These are phyloP conservation scores for Lateolabrax maculatus DNA, from an alignment of 2,797 vertebrate species.

Conservation along the genomic window DNA sequence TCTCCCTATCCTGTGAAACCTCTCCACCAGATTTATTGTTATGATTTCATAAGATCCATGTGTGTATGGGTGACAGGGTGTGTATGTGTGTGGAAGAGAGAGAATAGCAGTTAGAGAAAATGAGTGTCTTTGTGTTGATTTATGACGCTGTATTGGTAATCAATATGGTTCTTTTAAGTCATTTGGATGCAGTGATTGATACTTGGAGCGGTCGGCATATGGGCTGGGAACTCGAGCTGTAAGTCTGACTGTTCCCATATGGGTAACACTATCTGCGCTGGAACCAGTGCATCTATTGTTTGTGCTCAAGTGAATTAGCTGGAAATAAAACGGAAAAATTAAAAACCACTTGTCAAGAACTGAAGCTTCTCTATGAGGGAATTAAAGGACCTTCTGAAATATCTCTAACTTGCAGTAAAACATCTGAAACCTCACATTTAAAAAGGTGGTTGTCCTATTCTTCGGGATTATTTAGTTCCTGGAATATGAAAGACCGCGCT, in stretches of 20 bases:
- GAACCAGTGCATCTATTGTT: conserved; percentile 74
- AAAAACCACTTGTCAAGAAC: conserved; percentile 39
- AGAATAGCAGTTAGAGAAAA: conserved; percentile 33
- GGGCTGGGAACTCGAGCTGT: conserved; percentile 75
- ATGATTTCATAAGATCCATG: conserved; percentile 36
- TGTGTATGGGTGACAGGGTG: conserved; percentile 13
- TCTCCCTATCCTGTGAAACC: conserved; percentile 31
- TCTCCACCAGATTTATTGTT: conserved; percentile 56
- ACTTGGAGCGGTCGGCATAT: conserved; percentile 77
- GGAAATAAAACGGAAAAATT: conserved; percentile 64
- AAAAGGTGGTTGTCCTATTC: conserved; percentile 10
- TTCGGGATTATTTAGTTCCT: conserved; percentile 15
- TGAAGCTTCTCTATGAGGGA: not conserved
- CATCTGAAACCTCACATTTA: conserved; percentile 15
- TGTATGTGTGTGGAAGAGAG: conserved; percentile 20
- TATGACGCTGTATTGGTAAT: conserved; percentile 82
- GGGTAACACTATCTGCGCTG: conserved; percentile 75
- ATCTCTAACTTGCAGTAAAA: not conserved
- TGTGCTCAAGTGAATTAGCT: conserved; percentile 76
- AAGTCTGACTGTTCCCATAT: conserved; percentile 75
- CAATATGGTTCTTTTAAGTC: conserved; percentile 81
- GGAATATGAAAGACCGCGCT: conserved; percentile 19
- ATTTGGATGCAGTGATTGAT: conserved; percentile 82
- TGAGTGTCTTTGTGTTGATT: conserved; percentile 71
- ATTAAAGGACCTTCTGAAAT: not conserved